These are phyloP conservation scores for Lasioglossum oenotherae DNA, from an alignment of 2,888 invertebrate species.

Conservation along the genomic window DNA sequence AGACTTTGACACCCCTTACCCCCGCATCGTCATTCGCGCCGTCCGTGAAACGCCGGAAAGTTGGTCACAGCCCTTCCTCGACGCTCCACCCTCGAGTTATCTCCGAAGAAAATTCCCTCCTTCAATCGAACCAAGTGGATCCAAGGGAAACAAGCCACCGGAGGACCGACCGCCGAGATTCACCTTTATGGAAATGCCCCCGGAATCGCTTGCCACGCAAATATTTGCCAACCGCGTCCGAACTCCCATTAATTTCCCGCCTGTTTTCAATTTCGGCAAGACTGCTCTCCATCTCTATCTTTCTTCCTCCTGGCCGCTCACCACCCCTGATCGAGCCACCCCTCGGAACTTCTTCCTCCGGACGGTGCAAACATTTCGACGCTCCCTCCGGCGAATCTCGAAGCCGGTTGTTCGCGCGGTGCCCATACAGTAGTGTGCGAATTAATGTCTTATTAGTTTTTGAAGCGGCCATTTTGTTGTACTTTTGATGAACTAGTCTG, in stretches of 20 bases:
- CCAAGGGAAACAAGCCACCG: constrained; percentile 10
- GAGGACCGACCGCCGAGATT: constrained; percentile 21
- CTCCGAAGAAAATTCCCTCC: constrained; percentile 39
- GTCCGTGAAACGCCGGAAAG: not conserved
- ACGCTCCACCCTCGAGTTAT: constrained; percentile 12
- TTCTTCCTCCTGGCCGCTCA: not conserved
- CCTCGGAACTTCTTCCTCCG: not conserved
- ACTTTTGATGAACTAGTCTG: too few species aligned
- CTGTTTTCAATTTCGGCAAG: constrained; percentile 74
- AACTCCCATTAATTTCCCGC: constrained; percentile 75
- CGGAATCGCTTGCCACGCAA: constrained; percentile 62
- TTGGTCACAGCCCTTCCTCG: not conserved
- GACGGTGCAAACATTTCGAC: not conserved
- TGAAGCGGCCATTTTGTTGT: too few species aligned
- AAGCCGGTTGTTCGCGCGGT: not conserved
- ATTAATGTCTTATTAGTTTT: too few species aligned
- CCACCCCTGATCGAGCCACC: not conserved
- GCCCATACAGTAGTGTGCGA: too few species aligned
- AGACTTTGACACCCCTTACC: too few species aligned
- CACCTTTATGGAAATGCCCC: constrained; percentile 60
- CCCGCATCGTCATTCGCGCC: not conserved
- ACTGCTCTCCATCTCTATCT: not conserved
- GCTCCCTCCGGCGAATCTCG: not conserved
- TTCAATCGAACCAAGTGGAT: constrained; percentile 38
- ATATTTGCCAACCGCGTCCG: constrained; percentile 74